Base-by-base conservation (phyloP, 2,113 vertebrate species). In the Carassius carassius region DNA sequence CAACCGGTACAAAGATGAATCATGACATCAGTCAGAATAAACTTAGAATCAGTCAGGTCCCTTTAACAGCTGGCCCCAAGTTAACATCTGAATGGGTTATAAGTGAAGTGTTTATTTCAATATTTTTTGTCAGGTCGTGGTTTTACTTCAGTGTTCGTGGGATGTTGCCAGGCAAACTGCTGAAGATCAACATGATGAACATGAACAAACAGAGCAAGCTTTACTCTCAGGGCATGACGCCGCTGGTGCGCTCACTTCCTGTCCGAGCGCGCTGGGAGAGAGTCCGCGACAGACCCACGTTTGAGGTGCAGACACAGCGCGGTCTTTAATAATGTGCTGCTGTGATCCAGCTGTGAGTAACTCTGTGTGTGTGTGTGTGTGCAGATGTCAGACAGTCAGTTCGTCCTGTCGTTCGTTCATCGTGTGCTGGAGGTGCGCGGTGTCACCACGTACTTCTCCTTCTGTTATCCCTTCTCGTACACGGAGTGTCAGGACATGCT, bases 191-290 rank as follows among this genome's bases (percentile, higher is more conserved):
- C 83, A 93, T 99, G 76, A 95, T 98, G 94, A 99, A 99, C 92
- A 98, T 99, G 97, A 99, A 99, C 92, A 98, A 98, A 87, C 98
- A 99, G 91, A 98, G 96, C 92, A 98, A 97, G 89, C 96, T 99
- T 9, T 99, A 99, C 87, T 96, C 96, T 6, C 98, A 99, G 92
- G 98, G 98, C 84, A 99, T 99, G 98, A 88, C 96, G 9, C 97
- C 98, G 4, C 95, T 99, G 0, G 98, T 99, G 49, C 95, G 95
- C 44, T 97, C 97, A 0, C 58, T 96, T 82, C 98, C 98, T 2
- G 87, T 93, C 41, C 94, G 95, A 73, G 94, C 95, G 1, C 96
- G 96, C 69, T 99, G 98, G 98, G 98, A 99, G 88, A 95, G 98
- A 87, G 90, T 99, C 69, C 94, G 97, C 0, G 96, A 99, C 72